These are phyloP conservation scores for Mamestra brassicae DNA, from an alignment of 2,888 invertebrate genomes.

Conservation along the genomic window DNA sequence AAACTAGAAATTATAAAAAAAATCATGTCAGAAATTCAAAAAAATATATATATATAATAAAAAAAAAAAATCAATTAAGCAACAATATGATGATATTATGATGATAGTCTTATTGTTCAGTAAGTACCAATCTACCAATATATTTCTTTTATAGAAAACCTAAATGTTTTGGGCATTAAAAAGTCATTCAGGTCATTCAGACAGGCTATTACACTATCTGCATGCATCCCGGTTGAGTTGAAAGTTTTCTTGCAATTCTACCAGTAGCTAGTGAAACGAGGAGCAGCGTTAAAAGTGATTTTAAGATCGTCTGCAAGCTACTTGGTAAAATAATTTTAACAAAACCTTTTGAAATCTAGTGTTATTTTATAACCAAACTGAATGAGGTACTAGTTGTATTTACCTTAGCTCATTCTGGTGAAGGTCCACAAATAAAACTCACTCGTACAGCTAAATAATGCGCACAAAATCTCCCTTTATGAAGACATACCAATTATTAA, in stretches of 20 bases:
- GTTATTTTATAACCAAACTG: not conserved
- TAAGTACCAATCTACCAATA: not conserved
- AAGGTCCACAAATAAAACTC: too few relatives aligned
- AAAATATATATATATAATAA: too few relatives aligned
- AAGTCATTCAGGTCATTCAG: conserved; percentile 50
- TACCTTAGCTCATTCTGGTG: not conserved
- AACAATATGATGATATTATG: too few relatives aligned
- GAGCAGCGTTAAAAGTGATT: not conserved
- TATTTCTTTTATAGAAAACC: conserved; percentile 15
- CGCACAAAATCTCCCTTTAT: too few relatives aligned
- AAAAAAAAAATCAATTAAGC: too few relatives aligned
- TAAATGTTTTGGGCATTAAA: conserved; percentile 54
- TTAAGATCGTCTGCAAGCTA: not conserved
- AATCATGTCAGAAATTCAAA: too few relatives aligned
- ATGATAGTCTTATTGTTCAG: not conserved
- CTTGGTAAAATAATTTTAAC: not conserved
- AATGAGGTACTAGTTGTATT: not conserved
- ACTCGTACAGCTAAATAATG: too few relatives aligned
- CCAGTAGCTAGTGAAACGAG: not conserved
- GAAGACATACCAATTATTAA: too few relatives aligned
- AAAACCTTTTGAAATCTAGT: too few relatives aligned
- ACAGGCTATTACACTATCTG: conserved; percentile 45
- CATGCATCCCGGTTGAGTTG: conserved; percentile 21
- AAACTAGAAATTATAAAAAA: too few relatives aligned
- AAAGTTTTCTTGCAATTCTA: conserved; percentile 41